Base-by-base conservation (phyloP, 2,888 invertebrate genomes). In the Calameuta idolon region DNA sequence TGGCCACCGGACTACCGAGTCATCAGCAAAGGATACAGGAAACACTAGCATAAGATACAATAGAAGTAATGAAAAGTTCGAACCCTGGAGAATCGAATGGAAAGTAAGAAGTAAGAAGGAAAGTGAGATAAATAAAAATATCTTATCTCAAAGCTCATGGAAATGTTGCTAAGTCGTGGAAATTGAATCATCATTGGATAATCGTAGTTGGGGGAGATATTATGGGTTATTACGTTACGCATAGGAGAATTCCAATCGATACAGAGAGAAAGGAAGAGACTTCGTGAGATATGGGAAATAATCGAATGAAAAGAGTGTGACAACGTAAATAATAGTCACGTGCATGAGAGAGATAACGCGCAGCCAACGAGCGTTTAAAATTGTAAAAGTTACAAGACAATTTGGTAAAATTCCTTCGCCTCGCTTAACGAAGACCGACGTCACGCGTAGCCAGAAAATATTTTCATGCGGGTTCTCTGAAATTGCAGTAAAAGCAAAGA, bases 41-140 rank as follows among this genome's bases (percentile, higher is more conserved):
- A 55, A 55, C 23, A 23, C 55, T 55, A 9, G 23, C 31, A 69
- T 31, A 69, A 4, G 33, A n/a, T n/a, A 69, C 37, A 3, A 76
- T 23, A 31, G 11, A 11, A 34, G 33, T 23, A 9, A 23, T 11
- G 3, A 34, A 9, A 73, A 73, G 31, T 31, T 73, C 15, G n/a
- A 31, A 12, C 1, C 12, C 4, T n/a, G 40, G 11, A 15, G 33
- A 11, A 33, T 3, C 30, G 31, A 77, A 55, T 23, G 30, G 69
- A 68, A 33, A 74, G 34, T 34, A 4, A 74, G 68, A 77, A 73
- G 74, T 69, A 69, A 69, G 74, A 33, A 69, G 34, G 69, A 68
- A 34, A 69, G 35, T 34, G 73, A 30, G 23, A 37, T 33, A 35
- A 23, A 30, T 11, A 30, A 11, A 30, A 55, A 23, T 55, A 55